Conservation (phyloP, 2,888 invertebrate genomes). For the Orthonychiurus folsomi region DNA sequence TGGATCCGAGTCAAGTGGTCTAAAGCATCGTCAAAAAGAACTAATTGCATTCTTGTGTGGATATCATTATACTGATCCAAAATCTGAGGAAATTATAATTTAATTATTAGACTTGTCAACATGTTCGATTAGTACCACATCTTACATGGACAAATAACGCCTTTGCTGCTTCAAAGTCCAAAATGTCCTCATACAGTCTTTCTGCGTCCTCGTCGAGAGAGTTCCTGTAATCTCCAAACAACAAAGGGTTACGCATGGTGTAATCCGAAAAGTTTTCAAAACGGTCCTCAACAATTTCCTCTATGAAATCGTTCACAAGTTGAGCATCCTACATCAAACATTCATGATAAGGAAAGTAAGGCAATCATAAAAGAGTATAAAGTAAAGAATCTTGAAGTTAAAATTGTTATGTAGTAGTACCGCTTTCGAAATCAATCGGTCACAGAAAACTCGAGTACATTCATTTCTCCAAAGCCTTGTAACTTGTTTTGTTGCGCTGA, state of each 20-base stretch:
- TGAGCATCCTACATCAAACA: conserved; percentile 54
- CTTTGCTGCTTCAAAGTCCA: conserved; percentile 82
- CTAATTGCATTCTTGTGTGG: too few relatives aligned
- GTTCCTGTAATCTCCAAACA: conserved; percentile 83
- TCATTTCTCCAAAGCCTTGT: conserved; percentile 87
- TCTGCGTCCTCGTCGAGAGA: conserved; percentile 69
- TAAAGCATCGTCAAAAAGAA: too few relatives aligned
- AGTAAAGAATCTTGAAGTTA: conserved; percentile 2
- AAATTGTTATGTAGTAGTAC: conserved; percentile 44
- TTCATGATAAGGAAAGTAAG: conserved; percentile 5
- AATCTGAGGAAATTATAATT: too few relatives aligned
- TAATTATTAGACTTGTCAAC: too few relatives aligned
- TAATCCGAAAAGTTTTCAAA: conserved; percentile 52
- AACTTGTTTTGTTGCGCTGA: conserved; percentile 59
- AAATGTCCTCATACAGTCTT: conserved; percentile 75
- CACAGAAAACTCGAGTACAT: conserved; percentile 75
- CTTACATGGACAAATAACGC: too few relatives aligned
- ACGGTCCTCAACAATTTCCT: conserved; percentile 51
- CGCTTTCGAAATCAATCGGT: conserved; percentile 63
- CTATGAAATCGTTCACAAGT: conserved; percentile 54
- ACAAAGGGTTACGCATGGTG: conserved; percentile 66
- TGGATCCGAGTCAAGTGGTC: conserved; percentile 76
- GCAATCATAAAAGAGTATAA: conserved; percentile 5
- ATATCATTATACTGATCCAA: too few relatives aligned
- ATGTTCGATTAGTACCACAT: too few relatives aligned